Base-by-base conservation (phyloP, 2,113 vertebrate genomes). In the Poeciliopsis turrubarensis region DNA sequence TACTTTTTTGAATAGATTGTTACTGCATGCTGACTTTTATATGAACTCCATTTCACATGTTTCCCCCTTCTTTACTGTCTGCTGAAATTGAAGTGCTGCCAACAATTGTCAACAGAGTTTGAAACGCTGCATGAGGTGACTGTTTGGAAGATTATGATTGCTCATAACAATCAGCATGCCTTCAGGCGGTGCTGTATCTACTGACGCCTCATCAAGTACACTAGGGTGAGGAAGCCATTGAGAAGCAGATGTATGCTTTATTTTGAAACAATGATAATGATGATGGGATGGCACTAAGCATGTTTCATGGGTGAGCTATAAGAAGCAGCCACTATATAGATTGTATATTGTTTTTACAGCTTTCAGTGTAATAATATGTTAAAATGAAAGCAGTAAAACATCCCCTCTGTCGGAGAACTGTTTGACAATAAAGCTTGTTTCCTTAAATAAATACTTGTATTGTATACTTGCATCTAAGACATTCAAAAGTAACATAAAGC, bases 121-220 rank as follows among this genome's bases (percentile, higher is more conserved):
- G 30, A 34, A 25, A 25, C 39, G 1, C 70, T 39, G 65, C 65
- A 39, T 65, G 75, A 70, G 72, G 31, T 17, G 84, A 67, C 79
- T 47, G 60, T 80, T 73, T 39, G 41, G 51, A 54, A 70, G 78
- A 83, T 77, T 72, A 77, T 71, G 78, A 83, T 83, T 77, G 79
- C 54, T 81, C 65, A 64, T 77, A 81, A 83, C 70, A 83, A 76
- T 83, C 80, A 69, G 78, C 71, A 39, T 75, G 73, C 30, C 88
- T 72, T 75, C 57, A 39, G 73, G 71, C 60, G 2, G 61, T 19
- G 37, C 60, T 57, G 62, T 65, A 73, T 72, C 37, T 51, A 72
- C 54, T 77, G 64, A 73, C 76, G 83, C 80, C 39, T 79, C 83
- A 51, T 37, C 41, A 19, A 25, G 69, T 65, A 44, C 71, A 44